These are phyloP conservation scores for Dryomyza anilis DNA, from an alignment of 2,888 invertebrate genomes.

Conservation along the genomic window DNA sequence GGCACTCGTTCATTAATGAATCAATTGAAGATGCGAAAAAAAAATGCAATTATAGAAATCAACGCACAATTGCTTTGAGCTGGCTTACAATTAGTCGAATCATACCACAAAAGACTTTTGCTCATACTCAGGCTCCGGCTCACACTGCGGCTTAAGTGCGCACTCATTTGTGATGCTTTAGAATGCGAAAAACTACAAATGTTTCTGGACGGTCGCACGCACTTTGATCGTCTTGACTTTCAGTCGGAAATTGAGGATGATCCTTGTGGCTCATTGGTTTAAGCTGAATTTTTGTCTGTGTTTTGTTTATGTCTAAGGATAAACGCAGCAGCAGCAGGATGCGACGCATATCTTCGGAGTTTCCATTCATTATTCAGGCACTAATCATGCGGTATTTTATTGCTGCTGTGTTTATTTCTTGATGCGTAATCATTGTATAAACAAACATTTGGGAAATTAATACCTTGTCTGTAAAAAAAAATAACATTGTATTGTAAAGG, in stretches of 20 bases:
- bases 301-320: background rate
- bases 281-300: constrained; percentile 6
- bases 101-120: background rate
- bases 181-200: background rate
- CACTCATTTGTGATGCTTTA: background rate
- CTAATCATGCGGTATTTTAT: too few relatives aligned
- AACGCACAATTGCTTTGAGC: constrained; percentile 15
- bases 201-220: background rate
- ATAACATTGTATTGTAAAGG: too few relatives aligned
- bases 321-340: too few relatives aligned
- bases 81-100: constrained; percentile 4
- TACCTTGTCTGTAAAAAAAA: too few relatives aligned
- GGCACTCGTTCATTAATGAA: background rate
- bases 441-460: too few relatives aligned
- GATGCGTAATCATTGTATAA: too few relatives aligned
- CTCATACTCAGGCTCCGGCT: background rate
- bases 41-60: background rate
- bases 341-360: too few relatives aligned
- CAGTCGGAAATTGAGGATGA: constrained; percentile 16
- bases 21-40: background rate
- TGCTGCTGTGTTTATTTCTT: too few relatives aligned
- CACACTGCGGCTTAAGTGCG: background rate
- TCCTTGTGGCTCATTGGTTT: constrained; percentile 8
- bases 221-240: constrained; percentile 7
- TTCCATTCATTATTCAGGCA: too few relatives aligned